phyloP scores from a whole-genome alignment of 2,797 vertebrate species.

The Premnoplex brunnescens region DNA sequence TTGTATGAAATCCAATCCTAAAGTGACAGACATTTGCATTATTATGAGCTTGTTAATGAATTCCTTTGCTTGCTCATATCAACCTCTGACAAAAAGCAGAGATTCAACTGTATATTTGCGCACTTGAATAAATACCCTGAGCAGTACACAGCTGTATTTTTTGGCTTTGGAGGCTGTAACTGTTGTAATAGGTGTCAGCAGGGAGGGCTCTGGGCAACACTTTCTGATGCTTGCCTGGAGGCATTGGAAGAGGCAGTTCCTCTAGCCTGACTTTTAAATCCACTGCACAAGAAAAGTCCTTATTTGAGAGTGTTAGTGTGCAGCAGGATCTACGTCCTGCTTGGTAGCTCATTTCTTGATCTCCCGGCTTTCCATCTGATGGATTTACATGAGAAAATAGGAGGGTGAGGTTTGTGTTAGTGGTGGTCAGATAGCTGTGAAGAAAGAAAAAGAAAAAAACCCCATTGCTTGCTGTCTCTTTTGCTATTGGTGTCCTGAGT shows the following conservation, averaged over 20 bases:
- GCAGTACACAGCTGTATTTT: not conserved
- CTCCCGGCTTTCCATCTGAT: not conserved
- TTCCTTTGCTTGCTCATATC: slow-evolving; percentile 39
- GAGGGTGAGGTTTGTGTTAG: not conserved
- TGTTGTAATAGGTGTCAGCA: not conserved
- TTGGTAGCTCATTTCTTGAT: not conserved
- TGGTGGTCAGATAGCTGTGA: not conserved
- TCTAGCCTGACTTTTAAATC: not conserved
- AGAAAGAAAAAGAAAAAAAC: not conserved
- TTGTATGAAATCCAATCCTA: not conserved
- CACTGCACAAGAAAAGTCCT: not conserved
- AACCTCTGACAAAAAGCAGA: slow-evolving; percentile 20
- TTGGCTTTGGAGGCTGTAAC: not conserved
- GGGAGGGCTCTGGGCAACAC: not conserved
- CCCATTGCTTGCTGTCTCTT: not conserved
- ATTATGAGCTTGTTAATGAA: slow-evolving; percentile 68
- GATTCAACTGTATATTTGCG: not conserved
- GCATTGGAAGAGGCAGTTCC: not conserved
- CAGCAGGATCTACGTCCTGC: not conserved
- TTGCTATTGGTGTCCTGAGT: rapidly evolving
- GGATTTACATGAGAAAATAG: not conserved
- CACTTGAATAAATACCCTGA: slow-evolving; percentile 2
- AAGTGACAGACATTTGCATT: slow-evolving; percentile 28
- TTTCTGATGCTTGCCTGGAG: not conserved
- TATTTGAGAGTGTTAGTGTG: not conserved